phyloP scores from a whole-genome alignment of 2,888 invertebrate species.

The Synanthedon tipuliformis region DNA sequence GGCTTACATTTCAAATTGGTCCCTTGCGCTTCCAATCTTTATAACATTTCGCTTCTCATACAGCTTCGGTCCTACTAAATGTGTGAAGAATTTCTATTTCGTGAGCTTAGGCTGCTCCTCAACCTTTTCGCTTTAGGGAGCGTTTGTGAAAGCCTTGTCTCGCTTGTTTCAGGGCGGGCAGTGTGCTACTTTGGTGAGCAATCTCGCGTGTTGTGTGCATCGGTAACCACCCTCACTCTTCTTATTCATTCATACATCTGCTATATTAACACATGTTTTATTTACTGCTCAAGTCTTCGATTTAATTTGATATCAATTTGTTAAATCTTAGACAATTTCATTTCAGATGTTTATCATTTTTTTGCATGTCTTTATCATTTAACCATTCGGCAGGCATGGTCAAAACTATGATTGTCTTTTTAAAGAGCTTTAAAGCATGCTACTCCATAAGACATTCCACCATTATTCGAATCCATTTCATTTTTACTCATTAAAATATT shows the following conservation, averaged over 20 bases:
- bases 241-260: slow-evolving; percentile 67
- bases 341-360: slow-evolving; percentile 34
- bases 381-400: slow-evolving; percentile 29
- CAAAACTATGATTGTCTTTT: no score
- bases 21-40: no score
- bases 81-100: not conserved
- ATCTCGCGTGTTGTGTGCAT: slow-evolving; percentile 95
- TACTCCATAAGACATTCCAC: no score
- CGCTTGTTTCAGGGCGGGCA: slow-evolving; percentile 85
- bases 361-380: slow-evolving; percentile 54
- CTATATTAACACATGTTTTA: slow-evolving; percentile 56
- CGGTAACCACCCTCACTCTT: slow-evolving; percentile 89
- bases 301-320: slow-evolving; percentile 17
- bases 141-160: slow-evolving; percentile 55
- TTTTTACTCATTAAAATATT: no score
- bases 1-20: no score
- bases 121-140: slow-evolving; percentile 11
- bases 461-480: no score
- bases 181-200: slow-evolving; percentile 95
- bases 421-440: no score
- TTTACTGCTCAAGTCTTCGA: slow-evolving; percentile 42
- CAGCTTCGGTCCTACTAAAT: not conserved
- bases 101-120: not conserved
- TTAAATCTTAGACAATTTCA: slow-evolving; percentile 39
- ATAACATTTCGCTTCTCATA: not conserved